Conservation (phyloP, 2,888 invertebrate genomes). For the Temnothorax ravouxi region DNA sequence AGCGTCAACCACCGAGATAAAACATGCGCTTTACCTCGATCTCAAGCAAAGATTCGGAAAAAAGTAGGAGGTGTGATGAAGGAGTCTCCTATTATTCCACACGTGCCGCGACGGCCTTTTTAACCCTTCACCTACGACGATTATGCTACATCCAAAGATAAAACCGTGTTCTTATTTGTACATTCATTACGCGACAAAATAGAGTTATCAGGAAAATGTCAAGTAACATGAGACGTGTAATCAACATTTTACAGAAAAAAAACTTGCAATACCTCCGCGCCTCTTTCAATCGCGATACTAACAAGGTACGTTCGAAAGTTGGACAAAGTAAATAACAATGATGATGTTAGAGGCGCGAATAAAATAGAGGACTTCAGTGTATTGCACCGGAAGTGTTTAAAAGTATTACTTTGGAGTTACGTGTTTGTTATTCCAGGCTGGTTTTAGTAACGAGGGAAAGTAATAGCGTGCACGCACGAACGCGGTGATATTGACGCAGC, state of each 20-base stretch:
- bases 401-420: constrained; percentile 37
- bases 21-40: constrained; percentile 10
- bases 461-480: constrained; percentile 62
- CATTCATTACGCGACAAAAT: neutral
- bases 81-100: neutral
- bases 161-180: constrained; percentile 35
- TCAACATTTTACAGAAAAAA: constrained; percentile 2
- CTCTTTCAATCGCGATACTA: neutral
- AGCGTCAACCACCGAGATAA: constrained; percentile 21
- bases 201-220: constrained; percentile 12
- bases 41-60: constrained; percentile 15
- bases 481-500: constrained; percentile 59
- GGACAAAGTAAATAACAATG: neutral
- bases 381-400: constrained; percentile 44
- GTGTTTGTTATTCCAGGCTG: constrained; percentile 32
- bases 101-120: neutral
- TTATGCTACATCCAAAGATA: neutral
- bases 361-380: constrained; percentile 37
- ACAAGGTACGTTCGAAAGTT: constrained; percentile 29
- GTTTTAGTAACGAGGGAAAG: constrained; percentile 41
- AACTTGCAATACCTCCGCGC: neutral
- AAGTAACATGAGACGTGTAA: constrained; percentile 5
- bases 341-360: constrained; percentile 18
- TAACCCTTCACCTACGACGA: neutral
- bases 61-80: neutral